Base-by-base conservation (phyloP, 2,797 vertebrate species). In the Phoxinus dragarum region DNA sequence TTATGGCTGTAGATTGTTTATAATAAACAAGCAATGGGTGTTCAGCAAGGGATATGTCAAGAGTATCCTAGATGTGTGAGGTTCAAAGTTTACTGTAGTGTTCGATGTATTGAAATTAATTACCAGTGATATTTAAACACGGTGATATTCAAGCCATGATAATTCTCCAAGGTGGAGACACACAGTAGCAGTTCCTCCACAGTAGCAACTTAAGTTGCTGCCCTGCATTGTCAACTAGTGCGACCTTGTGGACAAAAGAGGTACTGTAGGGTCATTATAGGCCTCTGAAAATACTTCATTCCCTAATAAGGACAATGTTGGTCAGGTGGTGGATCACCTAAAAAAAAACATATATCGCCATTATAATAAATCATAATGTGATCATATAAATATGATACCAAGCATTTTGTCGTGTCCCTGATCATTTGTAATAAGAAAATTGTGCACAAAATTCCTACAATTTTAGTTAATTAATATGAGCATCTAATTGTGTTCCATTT, bases 131-230 rank as follows among this genome's bases (percentile, higher is more conserved):
- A 40, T 54, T 56, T 68, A 75, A 59, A 74, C 16, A 10, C n/a
- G 27, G 27, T 27, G 27, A 27, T 27, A 27, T 27, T 27, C 42
- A 76, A 34, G 16, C 47, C 49, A 56, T 9, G 14, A 56, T 72
- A 16, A 49, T 72, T 59, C 21, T 59, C 7, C 59, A 66, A 40
- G 23, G 47, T 69, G 49, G 21, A 59, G 74, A 56, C 5, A 79
- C 38, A 81, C 82, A 82, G 59, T 64, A 68, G 72, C 78, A 61
- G 52, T 31, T 72, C 10, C 21, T 64, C 44, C 69, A 73, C 61
- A 52, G 69, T 64, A 81, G 40, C 52, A 85, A 80, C 79, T 88
- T 74, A 31, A 59, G 52, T 79, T 79, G 67, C 74, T 81, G 66
- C 64, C 12, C 40, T 71, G 12, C 10, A 34, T 80, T 68, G 52